Conservation (phyloP, 2,888 invertebrate species). For the Drosophila greeni region DNA sequence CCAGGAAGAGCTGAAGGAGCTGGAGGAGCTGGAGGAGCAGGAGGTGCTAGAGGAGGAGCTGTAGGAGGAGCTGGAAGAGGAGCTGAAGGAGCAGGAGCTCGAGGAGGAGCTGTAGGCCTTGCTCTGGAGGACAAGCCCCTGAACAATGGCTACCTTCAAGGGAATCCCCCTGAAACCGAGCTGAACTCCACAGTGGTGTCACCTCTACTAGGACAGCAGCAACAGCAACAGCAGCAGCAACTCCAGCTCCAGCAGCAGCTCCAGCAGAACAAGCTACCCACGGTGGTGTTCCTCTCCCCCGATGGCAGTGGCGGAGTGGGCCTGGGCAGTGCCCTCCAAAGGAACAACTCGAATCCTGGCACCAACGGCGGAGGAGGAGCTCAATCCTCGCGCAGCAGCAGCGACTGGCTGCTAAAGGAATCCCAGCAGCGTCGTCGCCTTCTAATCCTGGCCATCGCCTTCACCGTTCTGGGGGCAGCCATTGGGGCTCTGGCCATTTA, state of each 20-base stretch:
- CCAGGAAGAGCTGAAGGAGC: too few species aligned
- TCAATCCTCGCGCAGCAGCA: slow-evolving; percentile 34
- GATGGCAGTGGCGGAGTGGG: slow-evolving; percentile 62
- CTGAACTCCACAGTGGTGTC: slow-evolving; percentile 62
- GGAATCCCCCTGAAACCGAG: slow-evolving; percentile 43
- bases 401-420: slow-evolving; percentile 82
- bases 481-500: slow-evolving; percentile 78
- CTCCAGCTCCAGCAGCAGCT: slow-evolving; percentile 30
- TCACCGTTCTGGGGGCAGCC: slow-evolving; percentile 78
- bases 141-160: slow-evolving; percentile 78
- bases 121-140: slow-evolving; percentile 57
- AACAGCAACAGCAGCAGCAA: slow-evolving; percentile 23
- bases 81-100: too few species aligned
- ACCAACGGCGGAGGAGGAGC: neutral
- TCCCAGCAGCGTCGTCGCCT: slow-evolving; percentile 83
- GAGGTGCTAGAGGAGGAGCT: too few species aligned
- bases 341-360: slow-evolving; percentile 37
- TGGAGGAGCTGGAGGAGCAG: too few species aligned
- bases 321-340: slow-evolving; percentile 60
- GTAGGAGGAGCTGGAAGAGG: too few species aligned
- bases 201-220: slow-evolving; percentile 60
- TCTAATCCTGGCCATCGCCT: slow-evolving; percentile 76
- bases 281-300: slow-evolving; percentile 75
- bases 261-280: slow-evolving; percentile 70
- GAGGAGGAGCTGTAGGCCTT: neutral